Evolutionary conservation across 2,888 invertebrate genomes (phyloP), one percentile per base, ranked within the genome.

Genomic region (Protula sp.): DNA sequence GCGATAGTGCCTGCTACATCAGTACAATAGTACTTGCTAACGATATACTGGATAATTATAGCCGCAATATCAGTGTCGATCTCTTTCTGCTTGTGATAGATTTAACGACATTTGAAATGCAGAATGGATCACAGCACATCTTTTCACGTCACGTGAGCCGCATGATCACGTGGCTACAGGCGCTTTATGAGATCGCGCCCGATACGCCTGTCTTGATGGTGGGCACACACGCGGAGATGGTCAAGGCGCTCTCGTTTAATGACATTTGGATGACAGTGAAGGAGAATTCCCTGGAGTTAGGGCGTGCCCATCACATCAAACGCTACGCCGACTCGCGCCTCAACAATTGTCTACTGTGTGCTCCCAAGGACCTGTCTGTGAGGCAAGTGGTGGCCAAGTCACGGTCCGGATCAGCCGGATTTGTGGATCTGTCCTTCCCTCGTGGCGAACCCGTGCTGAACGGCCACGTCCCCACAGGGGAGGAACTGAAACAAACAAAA

Each of bases 111-210:
- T 58, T 70, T 22, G 70, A 70, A 45, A 55, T 70, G 56, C 68
- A 70, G 55, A 69, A 70, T 53, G 68, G 67, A 2, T 69, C 68
- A 2, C 67, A 67, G 60, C 70, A 70, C 54, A 60, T 70, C 55
- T 69, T 69, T 48, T 65, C 68, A 2, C 52, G 70, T 24, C 70
- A 70, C 57, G 63, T 70, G n/a, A 64, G 59, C 53, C 57, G 70
- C n/a, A 55, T 70, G 61, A 67, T 67, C 56, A 67, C 66, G 66
- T 70, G 70, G 70, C 54, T 70, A 38, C 69, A 68, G 54, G 66
- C 70, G 0, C 63, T 70, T n/a, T 70, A 65, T 55, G 70, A 70
- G 54, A 57, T 67, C 27, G 57, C 67, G 14, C 68, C 70, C 2
- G 65, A 70, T 29, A 69, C 66, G 5, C 70, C 70, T 2, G 70